Base-by-base conservation (phyloP, 2,113 vertebrate species). In the Grammatotria lemairii region DNA sequence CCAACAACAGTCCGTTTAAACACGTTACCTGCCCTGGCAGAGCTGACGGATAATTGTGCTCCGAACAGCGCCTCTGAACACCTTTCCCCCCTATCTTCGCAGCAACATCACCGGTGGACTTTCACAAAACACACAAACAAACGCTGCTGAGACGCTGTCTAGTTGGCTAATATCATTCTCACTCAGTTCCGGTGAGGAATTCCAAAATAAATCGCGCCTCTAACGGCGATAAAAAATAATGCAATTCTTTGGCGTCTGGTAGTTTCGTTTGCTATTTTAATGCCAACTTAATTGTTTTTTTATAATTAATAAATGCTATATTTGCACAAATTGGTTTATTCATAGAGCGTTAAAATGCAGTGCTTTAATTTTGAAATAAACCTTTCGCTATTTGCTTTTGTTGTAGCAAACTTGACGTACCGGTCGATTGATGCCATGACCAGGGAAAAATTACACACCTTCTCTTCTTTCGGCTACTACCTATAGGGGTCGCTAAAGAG, bases 21-120 rank as follows among this genome's bases (percentile, higher is more conserved):
- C 7, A 6, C 6, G 9, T 83, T 90, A 94, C 91, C 92, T 92
- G 79, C 88, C 90, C 79, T n/a, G 6, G 8, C 4, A 31, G 10
- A 4, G 4, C 2, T 6, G 45, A n/a, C 26, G 11, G 38, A 4
- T 6, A 4, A 9, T 6, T 7, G 35, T 80, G 51, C 54, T 80
- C 58, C 35, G n/a, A 4, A 33, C 14, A 35, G 7, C 3, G 1
- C 9, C 4, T 11, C 3, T 47, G 3, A 78, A 5, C 5, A 81
- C 55, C 68, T 73, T 11, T 23, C 2, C 33, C 5, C 6, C 19
- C 63, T 85, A 68, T 19, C 80, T 65, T 6, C 11, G 33, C 5
- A 38, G 9, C 12, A 7, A 53, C 87, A 73, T 80, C 81, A 3
- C 82, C 4, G 7, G 12, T 21, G 2, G 3, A 84, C 78, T 87